Base-by-base conservation (phyloP, 1,140 invertebrate species). In the Phymorhynchus buccinoides region DNA sequence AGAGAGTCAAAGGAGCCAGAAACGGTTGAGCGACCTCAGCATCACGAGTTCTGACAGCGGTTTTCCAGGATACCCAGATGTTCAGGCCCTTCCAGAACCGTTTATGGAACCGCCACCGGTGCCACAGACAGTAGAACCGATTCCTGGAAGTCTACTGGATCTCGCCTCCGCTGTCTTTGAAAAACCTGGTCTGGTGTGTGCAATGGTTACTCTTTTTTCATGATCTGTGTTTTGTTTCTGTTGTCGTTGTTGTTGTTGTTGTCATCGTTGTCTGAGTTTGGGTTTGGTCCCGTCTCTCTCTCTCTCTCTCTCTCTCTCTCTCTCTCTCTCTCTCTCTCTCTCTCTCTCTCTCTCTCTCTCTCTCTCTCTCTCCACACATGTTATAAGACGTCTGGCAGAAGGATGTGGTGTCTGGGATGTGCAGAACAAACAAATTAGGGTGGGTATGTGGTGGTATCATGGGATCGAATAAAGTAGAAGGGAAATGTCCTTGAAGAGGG, bases 21-120 rank as follows among this genome's bases (percentile, higher is more conserved):
- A 56, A 27, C 83, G 83, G 30, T 37, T 82, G 30, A 84, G 83
- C 83, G 56, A 77, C 12, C 27, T 84, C 44, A 84, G 71, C 71
- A 78, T 44, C 1, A 56, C 83, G 30, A 84, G 83, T 32, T 27
- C 35, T 30, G 83, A 84, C 83, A 84, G 83, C 52, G 83, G 83
- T 18, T 44, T 77, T 14, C 22, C 44, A 35, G 83, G 79, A 41
- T 48, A 37, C 48, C 48, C 48, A 52, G 48, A 52, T 18, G 12
- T 52, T 18, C 48, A 52, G 48, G 48, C 48, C 48, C 12, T 18
- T 9, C 48, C 48, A 52, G 48, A 52, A 52, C 48, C 48, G 48
- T 52, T 52, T 52, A 9, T n/a, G n/a, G n/a, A n/a, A n/a, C n/a
- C n/a, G n/a, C n/a, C n/a, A n/a, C n/a, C n/a, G n/a, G n/a, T n/a